Base-by-base conservation (phyloP, 2,113 vertebrate species). In the Leptobrachium leishanense region DNA sequence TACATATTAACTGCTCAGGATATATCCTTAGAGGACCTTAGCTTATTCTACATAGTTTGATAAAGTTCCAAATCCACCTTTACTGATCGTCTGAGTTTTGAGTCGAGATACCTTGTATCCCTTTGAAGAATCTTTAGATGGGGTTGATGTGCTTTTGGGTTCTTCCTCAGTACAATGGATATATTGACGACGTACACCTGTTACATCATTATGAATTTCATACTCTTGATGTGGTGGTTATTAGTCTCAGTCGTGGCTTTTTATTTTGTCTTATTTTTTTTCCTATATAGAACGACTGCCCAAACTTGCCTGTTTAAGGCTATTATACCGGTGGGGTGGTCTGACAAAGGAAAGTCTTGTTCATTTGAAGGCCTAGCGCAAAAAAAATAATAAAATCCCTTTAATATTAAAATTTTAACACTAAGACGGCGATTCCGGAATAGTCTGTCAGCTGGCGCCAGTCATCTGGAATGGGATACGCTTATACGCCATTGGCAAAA, bases 131-230 rank as follows among this genome's bases (percentile, higher is more conserved):
- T 85, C 82, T 70, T 0, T 81, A 85, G 87, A 88, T 85, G 82
- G 85, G 86, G 84, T 15, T 83, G 87, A 86, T 7, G 80, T 76
- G 83, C 82, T 87, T 85, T 68, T 6, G 12, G 75, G 85, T 31
- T 84, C 83, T 86, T 84, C 82, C 84, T 84, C 0, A 1, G 85
- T 86, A 86, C 89, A 90, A 78, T 84, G 85, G 85, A 44, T 83
- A 84, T 87, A 86, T 86, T 91, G 87, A 86, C 86, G 85, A 86
- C 87, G 86, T 91, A 87, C 90, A 92, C 90, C 90, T 92, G 90
- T 89, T 88, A 55, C 83, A 85, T 77, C 88, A 75, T 81, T 74
- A 73, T 43, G 85, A 85, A 86, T 89, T 88, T 86, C 86, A 86
- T 85, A 82, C 68, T 79, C 89, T 91, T 89, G 88, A 89, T 90